Conservation (phyloP, 2,113 vertebrate species). For the Prietella phreatophila region DNA sequence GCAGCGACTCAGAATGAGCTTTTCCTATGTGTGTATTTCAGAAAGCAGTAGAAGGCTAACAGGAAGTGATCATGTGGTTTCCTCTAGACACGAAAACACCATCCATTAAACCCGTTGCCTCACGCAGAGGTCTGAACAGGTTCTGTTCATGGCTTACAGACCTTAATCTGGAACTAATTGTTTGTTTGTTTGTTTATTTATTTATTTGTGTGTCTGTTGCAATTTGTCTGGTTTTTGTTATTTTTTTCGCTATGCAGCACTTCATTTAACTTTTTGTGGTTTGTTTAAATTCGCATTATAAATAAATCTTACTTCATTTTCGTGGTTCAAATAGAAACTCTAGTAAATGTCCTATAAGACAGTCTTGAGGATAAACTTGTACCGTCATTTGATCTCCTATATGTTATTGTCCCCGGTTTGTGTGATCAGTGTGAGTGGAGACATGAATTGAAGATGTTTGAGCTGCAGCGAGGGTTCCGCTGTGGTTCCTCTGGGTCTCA, state of each 20-base stretch:
- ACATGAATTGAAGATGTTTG: constrained; percentile 29
- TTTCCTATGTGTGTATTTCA: neutral
- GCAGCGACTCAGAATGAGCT: neutral
- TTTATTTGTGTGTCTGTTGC: neutral
- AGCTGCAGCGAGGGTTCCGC: neutral
- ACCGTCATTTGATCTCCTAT: neutral
- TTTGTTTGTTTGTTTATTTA: too few species aligned
- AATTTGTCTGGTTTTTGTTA: too few species aligned
- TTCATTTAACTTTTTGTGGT: too few species aligned
- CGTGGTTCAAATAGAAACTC: neutral
- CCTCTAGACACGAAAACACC: neutral
- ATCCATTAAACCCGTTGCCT: neutral
- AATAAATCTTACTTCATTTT: neutral
- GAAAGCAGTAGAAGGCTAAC: neutral
- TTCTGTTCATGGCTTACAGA: neutral
- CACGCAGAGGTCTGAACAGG: neutral
- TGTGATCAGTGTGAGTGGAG: neutral
- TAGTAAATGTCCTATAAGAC: neutral
- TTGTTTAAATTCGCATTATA: neutral
- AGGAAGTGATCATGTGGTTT: constrained; percentile 22
- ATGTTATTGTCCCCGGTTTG: neutral
- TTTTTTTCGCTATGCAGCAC: neutral
- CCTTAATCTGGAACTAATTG: neutral
- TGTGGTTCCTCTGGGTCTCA: constrained; percentile 22
- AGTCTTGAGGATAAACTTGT: neutral